phyloP scores from a whole-genome alignment of 2,888 invertebrate genomes.

The Callyntrura guangdongensis region DNA sequence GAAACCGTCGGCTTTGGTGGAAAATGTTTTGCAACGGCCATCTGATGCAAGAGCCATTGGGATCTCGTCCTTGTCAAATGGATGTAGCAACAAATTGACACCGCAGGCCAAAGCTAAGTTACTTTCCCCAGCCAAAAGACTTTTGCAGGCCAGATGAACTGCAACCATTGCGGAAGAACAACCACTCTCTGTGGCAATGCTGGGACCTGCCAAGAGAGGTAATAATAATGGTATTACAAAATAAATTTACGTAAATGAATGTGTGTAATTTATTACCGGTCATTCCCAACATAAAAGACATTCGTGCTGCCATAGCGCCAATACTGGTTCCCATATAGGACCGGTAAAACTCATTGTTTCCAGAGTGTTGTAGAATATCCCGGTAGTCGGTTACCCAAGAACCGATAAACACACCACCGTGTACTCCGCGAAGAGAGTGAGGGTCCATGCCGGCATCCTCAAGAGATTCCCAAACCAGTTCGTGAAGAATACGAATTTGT shows the following conservation, averaged over 20 bases:
- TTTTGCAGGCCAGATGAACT: constrained; percentile 63
- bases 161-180: constrained; percentile 73
- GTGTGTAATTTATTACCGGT: no score
- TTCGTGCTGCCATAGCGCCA: constrained; percentile 60
- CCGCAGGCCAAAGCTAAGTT: constrained; percentile 72
- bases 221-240: no score
- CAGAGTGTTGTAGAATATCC: neutral
- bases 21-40: constrained; percentile 78
- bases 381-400: constrained; percentile 22
- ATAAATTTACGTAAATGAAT: no score
- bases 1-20: no score
- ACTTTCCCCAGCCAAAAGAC: constrained; percentile 39
- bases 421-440: neutral
- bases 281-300: constrained; percentile 53
- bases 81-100: constrained; percentile 76
- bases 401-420: neutral
- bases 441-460: neutral
- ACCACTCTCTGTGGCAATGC: constrained; percentile 60
- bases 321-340: constrained; percentile 68
- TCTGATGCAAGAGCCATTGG: constrained; percentile 80
- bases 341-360: constrained; percentile 41
- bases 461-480: constrained; percentile 8
- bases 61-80: constrained; percentile 60
- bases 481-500: neutral
- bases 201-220: no score